These are phyloP conservation scores for Micoletzkya japonica DNA, from an alignment of 2,888 invertebrate genomes.

Conservation along the genomic window DNA sequence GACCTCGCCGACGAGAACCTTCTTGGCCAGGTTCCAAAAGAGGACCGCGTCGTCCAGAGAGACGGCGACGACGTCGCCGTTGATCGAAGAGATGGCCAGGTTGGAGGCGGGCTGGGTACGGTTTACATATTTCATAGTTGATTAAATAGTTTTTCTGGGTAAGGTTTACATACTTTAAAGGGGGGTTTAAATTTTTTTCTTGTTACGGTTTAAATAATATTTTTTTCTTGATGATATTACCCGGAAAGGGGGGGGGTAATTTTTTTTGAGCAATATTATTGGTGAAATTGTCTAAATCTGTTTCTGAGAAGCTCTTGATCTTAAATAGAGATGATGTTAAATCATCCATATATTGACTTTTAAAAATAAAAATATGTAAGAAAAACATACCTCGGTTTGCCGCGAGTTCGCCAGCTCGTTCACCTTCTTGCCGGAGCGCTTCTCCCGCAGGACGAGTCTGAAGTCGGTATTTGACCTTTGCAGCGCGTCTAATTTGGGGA, in stretches of 20 bases:
- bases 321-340: neutral
- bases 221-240: too few species aligned
- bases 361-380: neutral
- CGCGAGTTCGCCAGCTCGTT: conserved; percentile 8
- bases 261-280: too few species aligned
- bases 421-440: conserved; percentile 14
- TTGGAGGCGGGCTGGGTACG: conserved; percentile 16
- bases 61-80: conserved; percentile 44
- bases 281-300: too few species aligned
- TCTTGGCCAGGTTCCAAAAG: conserved; percentile 53
- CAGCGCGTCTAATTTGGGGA: too few species aligned
- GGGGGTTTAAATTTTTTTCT: too few species aligned
- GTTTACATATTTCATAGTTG: too few species aligned
- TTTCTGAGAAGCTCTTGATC: too few species aligned
- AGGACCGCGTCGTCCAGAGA: conserved; percentile 41
- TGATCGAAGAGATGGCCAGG: conserved; percentile 24
- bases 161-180: too few species aligned
- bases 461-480: neutral
- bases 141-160: too few species aligned
- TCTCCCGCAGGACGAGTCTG: conserved; percentile 20
- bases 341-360: neutral
- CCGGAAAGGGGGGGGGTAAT: too few species aligned
- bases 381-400: conserved; percentile 6
- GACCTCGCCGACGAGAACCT: conserved; percentile 47
- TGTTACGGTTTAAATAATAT: too few species aligned